These are phyloP conservation scores for Cheirogaleus medius DNA, from an alignment of 2,113 vertebrate genomes.

Conservation along the genomic window DNA sequence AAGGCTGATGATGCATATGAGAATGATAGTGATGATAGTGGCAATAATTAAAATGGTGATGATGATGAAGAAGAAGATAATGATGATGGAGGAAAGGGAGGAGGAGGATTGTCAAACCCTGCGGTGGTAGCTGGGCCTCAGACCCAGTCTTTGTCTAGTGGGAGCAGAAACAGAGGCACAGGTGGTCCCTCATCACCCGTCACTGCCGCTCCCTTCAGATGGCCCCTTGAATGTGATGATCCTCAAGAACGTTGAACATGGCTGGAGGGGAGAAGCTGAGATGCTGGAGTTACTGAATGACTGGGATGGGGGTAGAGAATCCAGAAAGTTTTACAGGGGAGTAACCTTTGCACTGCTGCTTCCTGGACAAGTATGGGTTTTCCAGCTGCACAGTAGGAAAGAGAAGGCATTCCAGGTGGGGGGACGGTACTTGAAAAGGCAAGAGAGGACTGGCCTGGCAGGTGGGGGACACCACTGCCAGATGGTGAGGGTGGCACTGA, in stretches of 20 bases:
- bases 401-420: not conserved
- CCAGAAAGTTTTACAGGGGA: not conserved
- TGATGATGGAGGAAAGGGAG: not conserved
- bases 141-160: not conserved
- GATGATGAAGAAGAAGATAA: not conserved
- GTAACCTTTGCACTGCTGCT: not conserved
- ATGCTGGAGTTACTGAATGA: slow-evolving; percentile 73
- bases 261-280: slow-evolving; percentile 83
- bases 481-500: not conserved
- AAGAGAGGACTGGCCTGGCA: not conserved
- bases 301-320: not conserved
- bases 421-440: not conserved
- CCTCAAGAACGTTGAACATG: slow-evolving; percentile 81
- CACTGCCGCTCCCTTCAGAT: not conserved
- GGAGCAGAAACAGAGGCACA: not conserved
- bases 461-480: not conserved
- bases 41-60: not conserved
- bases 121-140: not conserved
- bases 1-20: not conserved
- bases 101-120: not conserved
- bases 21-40: not conserved
- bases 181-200: not conserved
- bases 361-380: not conserved
- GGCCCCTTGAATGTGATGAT: slow-evolving; percentile 87
- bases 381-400: not conserved